Conservation (phyloP, 2,888 invertebrate species). For the Alsophila aescularia region DNA sequence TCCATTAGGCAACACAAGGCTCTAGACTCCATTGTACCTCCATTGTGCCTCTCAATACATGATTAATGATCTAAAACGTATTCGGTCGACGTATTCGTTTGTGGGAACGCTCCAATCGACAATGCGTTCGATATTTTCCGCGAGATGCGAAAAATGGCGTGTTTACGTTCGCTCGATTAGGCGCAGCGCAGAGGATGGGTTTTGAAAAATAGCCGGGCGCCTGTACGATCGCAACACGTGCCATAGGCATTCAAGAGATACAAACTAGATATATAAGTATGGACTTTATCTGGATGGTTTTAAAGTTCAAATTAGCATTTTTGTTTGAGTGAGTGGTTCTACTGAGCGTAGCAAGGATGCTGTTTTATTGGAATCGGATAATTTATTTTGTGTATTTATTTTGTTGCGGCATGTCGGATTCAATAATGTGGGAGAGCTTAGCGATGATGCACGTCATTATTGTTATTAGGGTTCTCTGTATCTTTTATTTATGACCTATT, state of each 20-base stretch:
- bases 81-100: constrained; percentile 43
- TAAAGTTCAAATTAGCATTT: constrained; percentile 46
- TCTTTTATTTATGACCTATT: neutral
- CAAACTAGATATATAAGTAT: constrained; percentile 26
- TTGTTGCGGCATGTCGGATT: constrained; percentile 66
- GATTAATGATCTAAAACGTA: constrained; percentile 80
- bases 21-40: constrained; percentile 26
- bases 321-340: constrained; percentile 23
- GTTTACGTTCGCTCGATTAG: constrained; percentile 82
- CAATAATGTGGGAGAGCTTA: constrained; percentile 70
- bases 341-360: constrained; percentile 65
- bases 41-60: constrained; percentile 78
- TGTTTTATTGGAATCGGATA: constrained; percentile 82
- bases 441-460: constrained; percentile 25
- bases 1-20: constrained; percentile 59
- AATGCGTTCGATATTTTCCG: constrained; percentile 73
- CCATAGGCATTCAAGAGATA: constrained; percentile 32
- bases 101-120: constrained; percentile 66
- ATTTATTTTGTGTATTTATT: constrained; percentile 82
- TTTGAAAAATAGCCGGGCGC: constrained; percentile 70
- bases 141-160: constrained; percentile 76
- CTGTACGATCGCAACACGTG: constrained; percentile 65
- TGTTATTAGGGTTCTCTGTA: constrained; percentile 20
- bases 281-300: constrained; percentile 34
- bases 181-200: constrained; percentile 66